A percentile compares a stretch with the other conserved stretches of the same genome.
phyloP scores from a whole-genome alignment of 2,888 invertebrate genomes.

The Trachelus iudaicus region DNA sequence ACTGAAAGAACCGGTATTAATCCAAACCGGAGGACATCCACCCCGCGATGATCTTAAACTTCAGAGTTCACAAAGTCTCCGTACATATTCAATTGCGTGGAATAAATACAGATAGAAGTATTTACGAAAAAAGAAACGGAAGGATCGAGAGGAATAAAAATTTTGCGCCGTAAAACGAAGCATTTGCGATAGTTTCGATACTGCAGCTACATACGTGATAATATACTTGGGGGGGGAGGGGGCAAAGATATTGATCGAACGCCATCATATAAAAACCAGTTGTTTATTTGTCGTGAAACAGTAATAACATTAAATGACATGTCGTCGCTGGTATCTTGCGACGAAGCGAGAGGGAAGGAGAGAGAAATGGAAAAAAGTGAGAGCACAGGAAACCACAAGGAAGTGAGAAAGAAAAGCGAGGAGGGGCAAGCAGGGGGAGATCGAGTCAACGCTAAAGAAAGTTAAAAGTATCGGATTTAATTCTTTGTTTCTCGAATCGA shows the following conservation, averaged over 20 bases:
- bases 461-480: background rate
- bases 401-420: background rate
- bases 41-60: background rate
- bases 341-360: background rate
- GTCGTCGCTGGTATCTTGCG: slow-evolving; percentile 2
- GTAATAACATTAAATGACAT: slow-evolving; percentile 43
- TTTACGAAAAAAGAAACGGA: background rate
- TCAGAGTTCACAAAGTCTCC: background rate
- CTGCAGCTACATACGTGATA: no score
- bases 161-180: background rate
- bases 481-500: background rate
- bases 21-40: background rate
- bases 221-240: no score
- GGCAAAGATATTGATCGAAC: background rate
- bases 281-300: slow-evolving; percentile 46
- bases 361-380: background rate
- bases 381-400: background rate
- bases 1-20: background rate
- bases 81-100: background rate
- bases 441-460: background rate
- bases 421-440: background rate
- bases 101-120: background rate
- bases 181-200: background rate
- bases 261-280: slow-evolving; percentile 40
- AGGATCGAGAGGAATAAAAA: background rate